Conservation (phyloP, 2,797 vertebrate species). For the Pelodytes ibericus region DNA sequence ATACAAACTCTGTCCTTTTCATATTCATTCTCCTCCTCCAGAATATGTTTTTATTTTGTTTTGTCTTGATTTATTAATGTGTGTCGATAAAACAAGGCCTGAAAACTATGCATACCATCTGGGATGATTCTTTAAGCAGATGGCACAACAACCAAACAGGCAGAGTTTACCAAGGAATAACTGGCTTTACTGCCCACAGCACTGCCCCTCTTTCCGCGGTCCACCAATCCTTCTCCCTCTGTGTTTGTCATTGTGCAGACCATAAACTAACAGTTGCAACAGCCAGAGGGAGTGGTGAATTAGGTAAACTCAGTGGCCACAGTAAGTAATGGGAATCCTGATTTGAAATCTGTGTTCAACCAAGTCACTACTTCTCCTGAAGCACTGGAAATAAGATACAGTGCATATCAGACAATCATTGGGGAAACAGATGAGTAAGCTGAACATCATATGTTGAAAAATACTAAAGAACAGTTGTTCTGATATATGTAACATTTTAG, state of each 20-base stretch:
- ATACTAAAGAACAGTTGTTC: too few relatives aligned
- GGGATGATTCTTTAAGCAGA: conserved; percentile 49
- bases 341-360: background rate
- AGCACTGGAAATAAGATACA: too few relatives aligned
- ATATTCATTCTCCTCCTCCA: conserved; percentile 27
- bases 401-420: too few relatives aligned
- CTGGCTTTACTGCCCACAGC: background rate
- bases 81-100: conserved; percentile 36
- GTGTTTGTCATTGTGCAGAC: background rate
- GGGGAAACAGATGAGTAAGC: too few relatives aligned
- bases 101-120: conserved; percentile 42
- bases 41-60: conserved; percentile 38
- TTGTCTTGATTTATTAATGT: conserved; percentile 41
- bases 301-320: background rate
- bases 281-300: background rate
- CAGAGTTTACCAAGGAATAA: conserved; percentile 33
- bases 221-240: background rate
- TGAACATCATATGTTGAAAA: too few relatives aligned
- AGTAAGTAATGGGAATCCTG: background rate
- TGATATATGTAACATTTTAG: too few relatives aligned
- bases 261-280: background rate
- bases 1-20: background rate
- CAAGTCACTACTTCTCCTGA: background rate
- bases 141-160: conserved; percentile 44
- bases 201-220: background rate